Percentiles rank a stretch among this genome's conserved stretches.
phyloP scores from a whole-genome alignment of 2,797 vertebrate species.

The Microcaecilia unicolor region DNA sequence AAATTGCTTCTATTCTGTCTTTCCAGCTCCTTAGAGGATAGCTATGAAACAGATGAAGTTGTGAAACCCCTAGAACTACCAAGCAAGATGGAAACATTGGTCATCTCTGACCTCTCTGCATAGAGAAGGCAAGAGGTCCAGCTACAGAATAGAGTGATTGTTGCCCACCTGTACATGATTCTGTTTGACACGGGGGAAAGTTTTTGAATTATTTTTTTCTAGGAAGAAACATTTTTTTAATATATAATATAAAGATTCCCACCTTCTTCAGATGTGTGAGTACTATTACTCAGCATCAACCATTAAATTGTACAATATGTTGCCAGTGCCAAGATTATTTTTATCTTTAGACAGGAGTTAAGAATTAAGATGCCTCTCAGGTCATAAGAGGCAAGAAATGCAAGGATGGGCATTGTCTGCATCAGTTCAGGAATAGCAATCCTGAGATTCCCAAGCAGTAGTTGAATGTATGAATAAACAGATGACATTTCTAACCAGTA shows the following conservation, averaged over 20 bases:
- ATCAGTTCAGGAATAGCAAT: too few species aligned
- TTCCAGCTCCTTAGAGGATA: constrained; percentile 89
- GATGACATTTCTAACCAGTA: too few species aligned
- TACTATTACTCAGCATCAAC: too few species aligned
- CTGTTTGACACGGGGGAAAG: too few species aligned
- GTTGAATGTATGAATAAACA: too few species aligned
- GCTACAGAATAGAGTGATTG: constrained; percentile 33
- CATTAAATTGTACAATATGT: constrained; percentile 52
- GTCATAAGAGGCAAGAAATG: too few species aligned
- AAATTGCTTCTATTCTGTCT: constrained; percentile 25
- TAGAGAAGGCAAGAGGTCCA: constrained; percentile 43
- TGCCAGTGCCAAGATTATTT: too few species aligned
- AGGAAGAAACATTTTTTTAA: constrained; percentile 47
- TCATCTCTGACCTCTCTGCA: constrained; percentile 77
- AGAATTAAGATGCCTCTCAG: too few species aligned
- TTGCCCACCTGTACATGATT: constrained; percentile 28
- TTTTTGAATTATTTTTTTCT: constrained; percentile 30
- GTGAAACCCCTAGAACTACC: constrained; percentile 73
- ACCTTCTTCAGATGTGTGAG: too few species aligned
- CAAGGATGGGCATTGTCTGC: too few species aligned
- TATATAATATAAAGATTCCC: constrained; percentile 56
- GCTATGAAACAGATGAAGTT: constrained; percentile 86
- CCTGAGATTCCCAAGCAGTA: too few species aligned
- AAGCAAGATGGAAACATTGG: constrained; percentile 84
- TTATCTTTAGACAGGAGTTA: too few species aligned